These are phyloP conservation scores for Enteromius trimaculatus DNA, from an alignment of 2,797 vertebrate species.

Conservation along the genomic window DNA sequence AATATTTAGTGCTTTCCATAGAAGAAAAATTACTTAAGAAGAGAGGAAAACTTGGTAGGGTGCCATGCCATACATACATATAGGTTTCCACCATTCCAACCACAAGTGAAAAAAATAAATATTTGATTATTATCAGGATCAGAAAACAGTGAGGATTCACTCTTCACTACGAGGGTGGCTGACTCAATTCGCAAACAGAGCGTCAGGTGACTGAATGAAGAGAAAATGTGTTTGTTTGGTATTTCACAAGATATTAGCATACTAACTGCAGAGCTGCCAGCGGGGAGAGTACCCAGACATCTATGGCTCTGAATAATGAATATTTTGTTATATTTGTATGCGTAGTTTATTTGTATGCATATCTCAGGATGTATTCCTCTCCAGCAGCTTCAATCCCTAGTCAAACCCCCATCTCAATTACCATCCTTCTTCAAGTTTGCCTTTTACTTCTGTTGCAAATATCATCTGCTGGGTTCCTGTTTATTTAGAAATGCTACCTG, in stretches of 20 bases:
- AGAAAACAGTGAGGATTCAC: conserved; percentile 1
- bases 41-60: neutral
- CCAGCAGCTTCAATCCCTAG: conserved; percentile 69
- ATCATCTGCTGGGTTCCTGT: conserved; percentile 10
- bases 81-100: neutral
- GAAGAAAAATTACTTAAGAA: conserved; percentile 4
- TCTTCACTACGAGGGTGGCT: neutral
- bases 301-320: conserved; percentile 45
- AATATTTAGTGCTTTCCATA: conserved; percentile 46
- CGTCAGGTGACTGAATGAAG: conserved; percentile 27
- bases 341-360: conserved; percentile 69
- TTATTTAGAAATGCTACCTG: neutral
- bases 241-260: conserved; percentile 45
- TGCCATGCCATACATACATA: conserved; percentile 22
- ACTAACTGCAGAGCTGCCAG: conserved; percentile 18
- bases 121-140: conserved; percentile 46
- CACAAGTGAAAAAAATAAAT: conserved; percentile 31
- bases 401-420: conserved; percentile 68
- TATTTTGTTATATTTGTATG: conserved; percentile 52
- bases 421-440: conserved; percentile 73
- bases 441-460: conserved; percentile 38
- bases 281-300: conserved; percentile 22
- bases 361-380: conserved; percentile 73
- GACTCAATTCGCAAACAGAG: conserved; percentile 11
- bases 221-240: conserved; percentile 36